Conservation (phyloP, 2,888 invertebrate genomes). For the Phalera bucephala region DNA sequence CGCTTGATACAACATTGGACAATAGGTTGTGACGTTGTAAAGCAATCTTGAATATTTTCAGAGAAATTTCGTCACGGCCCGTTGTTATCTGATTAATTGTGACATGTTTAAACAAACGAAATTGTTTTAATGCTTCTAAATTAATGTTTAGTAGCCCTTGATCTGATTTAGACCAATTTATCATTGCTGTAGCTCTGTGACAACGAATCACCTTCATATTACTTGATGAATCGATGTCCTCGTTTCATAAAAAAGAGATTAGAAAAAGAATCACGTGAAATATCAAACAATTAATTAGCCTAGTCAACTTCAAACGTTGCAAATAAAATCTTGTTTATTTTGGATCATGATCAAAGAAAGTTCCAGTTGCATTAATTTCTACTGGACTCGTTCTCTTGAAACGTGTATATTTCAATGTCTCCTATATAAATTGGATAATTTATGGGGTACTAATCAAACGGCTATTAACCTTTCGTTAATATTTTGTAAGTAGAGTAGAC, state of each 20-base stretch:
- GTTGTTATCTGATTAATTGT: constrained; percentile 12
- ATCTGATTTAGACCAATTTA: constrained; percentile 1
- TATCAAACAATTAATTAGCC: constrained; percentile 7
- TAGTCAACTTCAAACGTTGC: constrained; percentile 9
- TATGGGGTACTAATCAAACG: not conserved
- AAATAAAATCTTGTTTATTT: constrained; percentile 10
- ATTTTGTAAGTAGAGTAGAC: not conserved
- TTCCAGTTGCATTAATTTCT: constrained; percentile 1
- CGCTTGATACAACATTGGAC: constrained; percentile 21
- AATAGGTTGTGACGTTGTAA: constrained; percentile 23
- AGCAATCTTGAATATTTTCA: constrained; percentile 9
- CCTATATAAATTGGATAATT: constrained; percentile 3
- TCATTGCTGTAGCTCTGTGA: constrained; percentile 3
- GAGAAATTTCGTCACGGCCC: constrained; percentile 17
- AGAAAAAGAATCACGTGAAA: not conserved
- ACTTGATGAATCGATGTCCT: constrained; percentile 18
- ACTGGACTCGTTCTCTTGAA: not conserved
- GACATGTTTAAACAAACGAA: constrained; percentile 10
- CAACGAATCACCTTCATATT: constrained; percentile 8
- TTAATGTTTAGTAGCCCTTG: not conserved
- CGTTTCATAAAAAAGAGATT: constrained; percentile 7
- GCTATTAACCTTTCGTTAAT: not conserved
- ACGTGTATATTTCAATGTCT: constrained; percentile 4
- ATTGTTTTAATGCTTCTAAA: not conserved
- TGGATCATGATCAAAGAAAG: constrained; percentile 17